Percentiles rank a stretch among this genome's conserved stretches.
phyloP scores from a whole-genome alignment of 2,113 vertebrate species.

The Oryzias melastigma region DNA sequence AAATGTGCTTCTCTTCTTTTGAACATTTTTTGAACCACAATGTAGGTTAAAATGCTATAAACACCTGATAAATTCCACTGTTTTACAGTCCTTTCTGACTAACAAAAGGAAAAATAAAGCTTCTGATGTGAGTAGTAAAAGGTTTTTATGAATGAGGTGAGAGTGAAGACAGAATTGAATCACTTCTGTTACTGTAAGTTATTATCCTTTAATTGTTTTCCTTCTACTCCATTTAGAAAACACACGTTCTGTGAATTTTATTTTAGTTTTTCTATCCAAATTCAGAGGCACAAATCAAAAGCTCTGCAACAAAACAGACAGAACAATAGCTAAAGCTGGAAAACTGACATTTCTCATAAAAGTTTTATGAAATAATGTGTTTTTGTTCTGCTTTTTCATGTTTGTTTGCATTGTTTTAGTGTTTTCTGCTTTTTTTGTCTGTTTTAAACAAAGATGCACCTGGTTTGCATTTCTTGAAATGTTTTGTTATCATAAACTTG shows the following conservation, averaged over 20 bases:
- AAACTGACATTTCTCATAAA: too few relatives aligned
- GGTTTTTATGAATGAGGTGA: constrained; percentile 37
- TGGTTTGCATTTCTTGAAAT: too few relatives aligned
- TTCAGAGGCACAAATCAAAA: neutral
- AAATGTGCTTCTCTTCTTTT: neutral
- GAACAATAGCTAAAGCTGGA: neutral
- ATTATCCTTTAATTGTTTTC: constrained; percentile 45
- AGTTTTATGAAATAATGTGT: neutral
- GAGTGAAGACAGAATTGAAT: constrained; percentile 44
- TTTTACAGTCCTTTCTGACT: constrained; percentile 48
- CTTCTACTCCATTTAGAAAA: constrained; percentile 16
- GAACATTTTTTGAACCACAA: constrained; percentile 7
- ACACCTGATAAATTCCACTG: constrained; percentile 51
- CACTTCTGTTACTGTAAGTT: constrained; percentile 38
- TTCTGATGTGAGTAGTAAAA: constrained; percentile 38
- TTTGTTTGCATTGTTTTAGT: neutral
- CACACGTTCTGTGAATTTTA: neutral
- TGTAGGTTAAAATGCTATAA: constrained; percentile 27
- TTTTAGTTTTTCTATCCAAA: neutral
- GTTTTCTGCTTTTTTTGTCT: neutral
- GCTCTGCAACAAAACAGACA: neutral
- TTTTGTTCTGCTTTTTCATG: neutral
- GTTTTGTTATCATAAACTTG: too few relatives aligned
- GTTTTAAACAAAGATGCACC: neutral
- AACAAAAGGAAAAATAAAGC: constrained; percentile 55